These are phyloP conservation scores for Andrena minutula DNA, from an alignment of 2,888 invertebrate genomes.

Conservation along the genomic window DNA sequence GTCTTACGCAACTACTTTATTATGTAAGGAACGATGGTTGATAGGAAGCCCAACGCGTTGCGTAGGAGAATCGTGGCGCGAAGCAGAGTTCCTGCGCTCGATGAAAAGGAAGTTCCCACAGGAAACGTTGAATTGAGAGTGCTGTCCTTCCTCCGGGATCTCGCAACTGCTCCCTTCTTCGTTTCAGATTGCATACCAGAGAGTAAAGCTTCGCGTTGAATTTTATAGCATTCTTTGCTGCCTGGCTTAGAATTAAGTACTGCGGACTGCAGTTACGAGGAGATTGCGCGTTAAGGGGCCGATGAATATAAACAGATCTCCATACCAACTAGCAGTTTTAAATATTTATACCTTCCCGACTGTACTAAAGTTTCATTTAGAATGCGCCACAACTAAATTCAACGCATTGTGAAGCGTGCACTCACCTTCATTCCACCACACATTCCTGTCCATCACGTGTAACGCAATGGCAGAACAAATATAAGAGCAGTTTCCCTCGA, in stretches of 20 bases:
- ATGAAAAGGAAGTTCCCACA: slow-evolving; percentile 61
- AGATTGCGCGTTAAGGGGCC: not conserved
- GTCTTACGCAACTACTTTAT: slow-evolving; percentile 35
- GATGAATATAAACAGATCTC: no score
- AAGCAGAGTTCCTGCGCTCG: slow-evolving; percentile 21
- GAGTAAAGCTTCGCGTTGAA: slow-evolving; percentile 41
- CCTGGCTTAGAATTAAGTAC: slow-evolving; percentile 42
- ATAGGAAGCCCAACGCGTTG: not conserved
- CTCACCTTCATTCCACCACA: not conserved
- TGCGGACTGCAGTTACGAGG: not conserved
- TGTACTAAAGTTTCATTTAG: no score
- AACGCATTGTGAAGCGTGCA: not conserved
- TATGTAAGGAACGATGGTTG: slow-evolving; percentile 34
- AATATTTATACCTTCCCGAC: no score
- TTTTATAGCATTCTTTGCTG: slow-evolving; percentile 53
- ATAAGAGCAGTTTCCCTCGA: not conserved
- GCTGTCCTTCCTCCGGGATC: slow-evolving; percentile 36
- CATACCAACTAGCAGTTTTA: no score
- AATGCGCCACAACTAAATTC: no score
- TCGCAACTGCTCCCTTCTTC: slow-evolving; percentile 24
- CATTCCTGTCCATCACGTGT: not conserved
- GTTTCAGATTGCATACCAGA: slow-evolving; percentile 28
- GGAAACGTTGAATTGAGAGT: slow-evolving; percentile 46
- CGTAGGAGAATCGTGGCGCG: not conserved
- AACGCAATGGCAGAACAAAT: slow-evolving; percentile 1